A percentile compares a stretch with the other conserved stretches of the same genome.
phyloP scores from a whole-genome alignment of 2,113 vertebrate species.

The Corythaixoides concolor region DNA sequence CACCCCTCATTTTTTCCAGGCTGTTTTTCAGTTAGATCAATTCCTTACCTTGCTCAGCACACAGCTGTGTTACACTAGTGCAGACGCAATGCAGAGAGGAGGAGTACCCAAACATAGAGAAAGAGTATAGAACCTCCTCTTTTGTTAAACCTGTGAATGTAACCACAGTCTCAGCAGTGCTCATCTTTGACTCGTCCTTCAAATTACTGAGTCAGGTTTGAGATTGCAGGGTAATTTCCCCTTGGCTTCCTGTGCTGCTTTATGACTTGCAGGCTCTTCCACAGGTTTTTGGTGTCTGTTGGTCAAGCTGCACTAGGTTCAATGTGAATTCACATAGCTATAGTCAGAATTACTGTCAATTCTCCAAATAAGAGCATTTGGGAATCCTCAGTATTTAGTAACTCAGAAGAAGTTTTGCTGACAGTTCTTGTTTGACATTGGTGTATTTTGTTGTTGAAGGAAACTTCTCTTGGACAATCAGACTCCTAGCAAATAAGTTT shows the following conservation, averaged over 20 bases:
- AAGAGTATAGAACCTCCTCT: neutral
- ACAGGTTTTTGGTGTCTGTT: neutral
- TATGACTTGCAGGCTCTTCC: neutral
- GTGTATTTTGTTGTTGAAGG: neutral
- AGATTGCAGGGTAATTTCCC: neutral
- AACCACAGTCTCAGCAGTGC: neutral
- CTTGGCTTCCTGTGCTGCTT: neutral
- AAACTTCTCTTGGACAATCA: neutral
- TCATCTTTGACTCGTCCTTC: neutral
- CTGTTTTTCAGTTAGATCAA: neutral
- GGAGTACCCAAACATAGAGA: rapidly evolving
- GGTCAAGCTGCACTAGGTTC: neutral
- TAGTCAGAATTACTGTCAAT: neutral
- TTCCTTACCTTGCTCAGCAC: neutral
- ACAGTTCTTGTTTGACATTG: neutral
- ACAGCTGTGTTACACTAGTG: neutral
- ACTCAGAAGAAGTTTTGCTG: neutral
- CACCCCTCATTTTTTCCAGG: neutral
- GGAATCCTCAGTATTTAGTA: neutral
- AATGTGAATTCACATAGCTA: neutral
- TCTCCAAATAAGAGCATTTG: neutral
- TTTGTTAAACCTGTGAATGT: neutral
- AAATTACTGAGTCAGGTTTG: no score
- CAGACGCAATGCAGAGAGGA: neutral
- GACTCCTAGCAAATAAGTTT: neutral